Evolutionary conservation across 2,797 vertebrate species (phyloP), one percentile per base, ranked within the genome.

Genomic region (Oophaga sylvatica): DNA sequence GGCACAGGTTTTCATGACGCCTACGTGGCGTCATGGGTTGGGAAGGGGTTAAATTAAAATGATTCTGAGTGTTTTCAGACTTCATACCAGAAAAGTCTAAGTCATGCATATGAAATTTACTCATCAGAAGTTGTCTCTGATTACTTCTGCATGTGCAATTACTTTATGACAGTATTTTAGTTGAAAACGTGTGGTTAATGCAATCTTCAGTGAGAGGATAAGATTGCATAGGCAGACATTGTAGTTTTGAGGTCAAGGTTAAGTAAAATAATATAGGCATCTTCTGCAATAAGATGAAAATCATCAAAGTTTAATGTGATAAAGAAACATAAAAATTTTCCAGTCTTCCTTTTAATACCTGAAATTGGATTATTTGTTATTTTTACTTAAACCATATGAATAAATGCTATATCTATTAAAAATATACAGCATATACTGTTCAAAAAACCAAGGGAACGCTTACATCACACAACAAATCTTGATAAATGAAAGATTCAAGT

Each of bases 21-120:
- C n/a, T n/a, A n/a, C n/a, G n/a, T n/a, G n/a, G n/a, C n/a, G n/a
- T n/a, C n/a, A n/a, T n/a, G n/a, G n/a, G n/a, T n/a, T n/a, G n/a
- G n/a, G n/a, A n/a, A n/a, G n/a, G n/a, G n/a, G n/a, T n/a, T n/a
- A 92, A 94, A 94, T 94, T 94, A 93, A 94, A 94, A 92, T 92
- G 92, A 93, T 93, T 93, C 85, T 10, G 88, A 87, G 90, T 79
- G 35, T 92, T 84, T 90, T 92, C 91, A 91, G 83, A 79, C 84
- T 91, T 67, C 17, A 88, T 88, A 86, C 88, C 85, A 84, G 48
- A 90, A 84, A 88, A 75, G 87, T 91, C 86, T n/a, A 88, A 78
- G 17, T 80, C 90, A 92, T 85, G 87, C 48, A 90, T 88, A 70
- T 91, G 86, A 92, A 92, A 88, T 90, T 63, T 57, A 89, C 41